A percentile compares a stretch with the other conserved stretches of the same genome.
Conservation (phyloP, 1,140 invertebrate species). For the Lucilia sericata region DNA sequence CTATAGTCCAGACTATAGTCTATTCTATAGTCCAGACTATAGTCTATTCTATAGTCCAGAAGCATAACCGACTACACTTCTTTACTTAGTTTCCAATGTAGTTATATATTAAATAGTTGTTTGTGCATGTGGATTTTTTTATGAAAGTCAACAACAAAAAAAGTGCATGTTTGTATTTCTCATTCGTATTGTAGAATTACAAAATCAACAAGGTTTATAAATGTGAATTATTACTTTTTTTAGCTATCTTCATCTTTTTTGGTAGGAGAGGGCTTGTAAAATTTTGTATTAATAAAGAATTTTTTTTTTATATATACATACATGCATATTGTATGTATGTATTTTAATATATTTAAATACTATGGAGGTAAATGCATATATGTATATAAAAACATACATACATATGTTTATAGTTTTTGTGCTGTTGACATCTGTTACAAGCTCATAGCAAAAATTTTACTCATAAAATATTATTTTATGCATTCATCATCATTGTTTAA, state of each 20-base stretch:
- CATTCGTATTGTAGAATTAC: neutral
- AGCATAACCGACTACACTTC: no score
- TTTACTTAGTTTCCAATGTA: no score
- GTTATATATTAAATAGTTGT: neutral
- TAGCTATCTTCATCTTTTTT: neutral
- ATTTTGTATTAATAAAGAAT: neutral
- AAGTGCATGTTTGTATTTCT: neutral
- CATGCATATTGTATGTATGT: neutral
- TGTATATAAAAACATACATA: neutral
- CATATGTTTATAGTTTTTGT: neutral
- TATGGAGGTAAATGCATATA: no score
- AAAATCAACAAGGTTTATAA: neutral
- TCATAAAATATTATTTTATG: conserved; percentile 15
- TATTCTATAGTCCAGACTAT: no score
- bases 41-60: no score
- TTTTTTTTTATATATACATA: neutral
- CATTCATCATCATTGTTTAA: conserved; percentile 1
- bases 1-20: no score
- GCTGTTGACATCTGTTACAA: conserved; percentile 21
- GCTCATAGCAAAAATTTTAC: neutral
- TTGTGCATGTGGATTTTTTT: neutral
- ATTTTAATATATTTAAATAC: no score
- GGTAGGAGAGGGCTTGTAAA: neutral
- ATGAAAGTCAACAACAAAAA: neutral
- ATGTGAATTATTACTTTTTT: neutral